Conservation (phyloP, 2,797 vertebrate species). For the Coregonus ussuriensis region DNA sequence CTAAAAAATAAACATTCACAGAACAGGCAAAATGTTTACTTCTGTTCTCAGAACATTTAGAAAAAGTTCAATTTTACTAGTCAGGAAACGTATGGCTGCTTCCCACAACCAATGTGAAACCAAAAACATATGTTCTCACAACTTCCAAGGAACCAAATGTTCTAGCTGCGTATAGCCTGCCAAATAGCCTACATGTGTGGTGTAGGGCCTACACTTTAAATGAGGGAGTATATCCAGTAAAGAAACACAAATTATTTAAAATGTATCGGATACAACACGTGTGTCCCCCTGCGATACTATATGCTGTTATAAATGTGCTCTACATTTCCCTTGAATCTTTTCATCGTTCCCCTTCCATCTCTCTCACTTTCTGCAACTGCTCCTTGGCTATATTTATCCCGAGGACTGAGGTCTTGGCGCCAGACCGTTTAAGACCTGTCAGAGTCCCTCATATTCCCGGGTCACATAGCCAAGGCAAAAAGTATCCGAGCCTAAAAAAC, state of each 20-base stretch:
- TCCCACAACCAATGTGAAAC: too few relatives aligned
- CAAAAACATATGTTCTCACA: too few relatives aligned
- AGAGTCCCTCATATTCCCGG: constrained; percentile 76
- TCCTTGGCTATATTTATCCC: constrained; percentile 71
- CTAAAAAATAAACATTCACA: too few relatives aligned
- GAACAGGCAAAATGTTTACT: too few relatives aligned
- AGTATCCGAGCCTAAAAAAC: constrained; percentile 25
- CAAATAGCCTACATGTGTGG: background rate
- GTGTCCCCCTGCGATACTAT: background rate
- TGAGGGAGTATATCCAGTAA: background rate
- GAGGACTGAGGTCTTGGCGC: constrained; percentile 78
- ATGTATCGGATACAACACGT: background rate
- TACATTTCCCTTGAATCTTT: constrained; percentile 5
- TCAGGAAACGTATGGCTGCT: too few relatives aligned
- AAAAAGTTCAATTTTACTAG: too few relatives aligned
- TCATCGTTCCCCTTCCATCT: background rate
- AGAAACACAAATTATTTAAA: background rate
- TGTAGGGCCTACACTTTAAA: background rate
- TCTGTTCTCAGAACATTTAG: too few relatives aligned
- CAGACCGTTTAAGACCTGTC: constrained; percentile 80
- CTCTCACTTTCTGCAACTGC: constrained; percentile 38
- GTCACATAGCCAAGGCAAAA: constrained; percentile 61
- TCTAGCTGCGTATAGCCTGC: background rate
- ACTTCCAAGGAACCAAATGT: too few relatives aligned
- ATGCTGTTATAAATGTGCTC: background rate